Percentiles rank a stretch among this genome's conserved stretches.
Conservation (phyloP, 2,888 invertebrate species). For the Dryobotodes eremita region DNA sequence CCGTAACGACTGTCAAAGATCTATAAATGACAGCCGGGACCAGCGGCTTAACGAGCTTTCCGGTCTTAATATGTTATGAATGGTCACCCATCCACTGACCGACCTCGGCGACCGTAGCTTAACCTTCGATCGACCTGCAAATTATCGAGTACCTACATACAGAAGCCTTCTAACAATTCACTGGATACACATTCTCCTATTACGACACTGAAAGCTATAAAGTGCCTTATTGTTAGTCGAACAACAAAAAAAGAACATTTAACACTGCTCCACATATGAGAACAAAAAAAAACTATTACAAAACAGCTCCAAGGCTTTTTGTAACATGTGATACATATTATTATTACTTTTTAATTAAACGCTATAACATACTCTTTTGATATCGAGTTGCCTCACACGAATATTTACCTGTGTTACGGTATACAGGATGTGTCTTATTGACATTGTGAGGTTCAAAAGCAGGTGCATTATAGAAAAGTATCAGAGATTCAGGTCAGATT, state of each 20-base stretch:
- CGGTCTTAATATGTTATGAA: too few relatives aligned
- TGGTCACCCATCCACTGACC: too few relatives aligned
- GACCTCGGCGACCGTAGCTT: too few relatives aligned
- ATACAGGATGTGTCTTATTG: slow-evolving; percentile 16
- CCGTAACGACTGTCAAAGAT: too few relatives aligned
- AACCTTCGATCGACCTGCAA: neutral
- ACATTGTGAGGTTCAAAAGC: neutral
- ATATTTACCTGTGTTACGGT: slow-evolving; percentile 29
- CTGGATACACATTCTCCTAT: slow-evolving; percentile 31
- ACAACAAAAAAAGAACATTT: slow-evolving; percentile 38
- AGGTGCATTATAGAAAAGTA: neutral
- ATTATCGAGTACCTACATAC: neutral
- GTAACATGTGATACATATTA: slow-evolving; percentile 53
- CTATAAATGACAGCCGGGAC: too few relatives aligned
- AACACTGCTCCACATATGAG: slow-evolving; percentile 52
- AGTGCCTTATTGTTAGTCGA: slow-evolving; percentile 28
- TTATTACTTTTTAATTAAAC: slow-evolving; percentile 55
- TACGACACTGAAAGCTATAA: slow-evolving; percentile 28
- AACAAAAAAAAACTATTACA: slow-evolving; percentile 39
- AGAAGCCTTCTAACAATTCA: slow-evolving; percentile 1
- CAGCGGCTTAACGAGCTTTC: too few relatives aligned
- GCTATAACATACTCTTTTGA: slow-evolving; percentile 57
- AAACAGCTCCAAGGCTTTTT: slow-evolving; percentile 52
- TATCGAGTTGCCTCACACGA: slow-evolving; percentile 51
- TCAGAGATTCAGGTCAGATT: neutral